Evolutionary conservation across 2,888 invertebrate species (phyloP).

Genomic region (Beris chalybata): DNA sequence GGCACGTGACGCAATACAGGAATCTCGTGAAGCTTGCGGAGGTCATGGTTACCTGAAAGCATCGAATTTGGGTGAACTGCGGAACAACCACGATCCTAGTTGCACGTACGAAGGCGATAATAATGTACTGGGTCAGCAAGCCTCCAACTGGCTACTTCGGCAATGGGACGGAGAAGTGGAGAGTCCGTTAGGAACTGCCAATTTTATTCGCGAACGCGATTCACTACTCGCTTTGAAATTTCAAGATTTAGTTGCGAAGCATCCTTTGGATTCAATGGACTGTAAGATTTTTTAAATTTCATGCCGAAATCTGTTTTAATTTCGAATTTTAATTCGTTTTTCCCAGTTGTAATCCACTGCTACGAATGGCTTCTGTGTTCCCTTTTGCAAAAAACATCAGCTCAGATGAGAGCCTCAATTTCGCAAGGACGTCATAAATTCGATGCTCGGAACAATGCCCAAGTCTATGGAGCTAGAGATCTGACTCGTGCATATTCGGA

Average conservation of each 20-base stretch:
- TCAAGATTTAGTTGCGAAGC: constrained; percentile 41
- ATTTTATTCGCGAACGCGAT: constrained; percentile 65
- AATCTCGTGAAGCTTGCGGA: constrained; percentile 82
- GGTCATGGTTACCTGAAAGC: constrained; percentile 79
- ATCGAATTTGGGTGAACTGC: constrained; percentile 81
- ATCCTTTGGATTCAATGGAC: constrained; percentile 45
- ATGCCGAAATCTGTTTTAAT: not conserved
- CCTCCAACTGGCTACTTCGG: constrained; percentile 81
- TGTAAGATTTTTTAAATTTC: constrained; percentile 46
- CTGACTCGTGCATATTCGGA: constrained; percentile 80
- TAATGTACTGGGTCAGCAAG: constrained; percentile 87
- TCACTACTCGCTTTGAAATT: constrained; percentile 53
- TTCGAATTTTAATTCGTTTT: constrained; percentile 13
- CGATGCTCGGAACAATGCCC: constrained; percentile 75
- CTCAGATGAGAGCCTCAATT: constrained; percentile 62
- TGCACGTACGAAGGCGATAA: constrained; percentile 95
- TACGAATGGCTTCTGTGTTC: constrained; percentile 86
- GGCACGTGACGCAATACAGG: constrained; percentile 76
- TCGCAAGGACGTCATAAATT: constrained; percentile 67
- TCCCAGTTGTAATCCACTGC: constrained; percentile 68
- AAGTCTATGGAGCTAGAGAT: constrained; percentile 77
- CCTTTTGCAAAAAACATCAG: constrained; percentile 70
- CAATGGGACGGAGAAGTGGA: constrained; percentile 64
- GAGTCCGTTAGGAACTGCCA: constrained; percentile 72
- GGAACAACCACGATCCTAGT: constrained; percentile 85